Base-by-base conservation (phyloP, 2,888 invertebrate species). In the Cryptops parisi region DNA sequence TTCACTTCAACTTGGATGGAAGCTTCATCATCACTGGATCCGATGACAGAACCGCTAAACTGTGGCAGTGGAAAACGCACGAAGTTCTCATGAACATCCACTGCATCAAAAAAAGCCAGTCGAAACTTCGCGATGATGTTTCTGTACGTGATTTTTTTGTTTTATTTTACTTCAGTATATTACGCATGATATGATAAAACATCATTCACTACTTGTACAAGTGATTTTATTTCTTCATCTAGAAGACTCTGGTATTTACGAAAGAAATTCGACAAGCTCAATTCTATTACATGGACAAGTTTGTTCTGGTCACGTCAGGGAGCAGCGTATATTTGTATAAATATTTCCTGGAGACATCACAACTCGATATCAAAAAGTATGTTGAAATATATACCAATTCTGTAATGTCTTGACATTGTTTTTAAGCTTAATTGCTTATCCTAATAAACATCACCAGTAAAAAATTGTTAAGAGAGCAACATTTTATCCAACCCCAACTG, bases 271-370 rank as follows among this genome's bases (percentile, higher is more conserved):
- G 27, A 44, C 43, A 44, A n/a, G 52, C 44, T 2, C 52, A 52
- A 27, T 52, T 52, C 44, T 52, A 44, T 27, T 52, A 52, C 23
- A 52, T 52, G 52, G 52, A 52, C 23, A 52, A 52, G 22, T 52
- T 52, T 27, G 44, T 52, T 22, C 44, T 52, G 33, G 19, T 52
- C 21, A 44, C 52, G 17, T 52, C 52, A 2, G 44, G 44, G 5
- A 52, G 27, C 33, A 44, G 43, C 44, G 12, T 52, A 15, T 52
- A 52, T 26, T 27, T 52, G 2, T 52, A 52, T 15, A 52, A 52
- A 45, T 52, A 52, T 21, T 26, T 27, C 15, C 23, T 52, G n/a
- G 45, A 52, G 4, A 22, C 52, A 3, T 33, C 27, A 2, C 26
- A 52, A 45, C 22, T 33, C 17, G 44, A 52, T 27, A 12, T 43